Conservation (phyloP, 2,888 invertebrate genomes). For the Lagria hirta region DNA sequence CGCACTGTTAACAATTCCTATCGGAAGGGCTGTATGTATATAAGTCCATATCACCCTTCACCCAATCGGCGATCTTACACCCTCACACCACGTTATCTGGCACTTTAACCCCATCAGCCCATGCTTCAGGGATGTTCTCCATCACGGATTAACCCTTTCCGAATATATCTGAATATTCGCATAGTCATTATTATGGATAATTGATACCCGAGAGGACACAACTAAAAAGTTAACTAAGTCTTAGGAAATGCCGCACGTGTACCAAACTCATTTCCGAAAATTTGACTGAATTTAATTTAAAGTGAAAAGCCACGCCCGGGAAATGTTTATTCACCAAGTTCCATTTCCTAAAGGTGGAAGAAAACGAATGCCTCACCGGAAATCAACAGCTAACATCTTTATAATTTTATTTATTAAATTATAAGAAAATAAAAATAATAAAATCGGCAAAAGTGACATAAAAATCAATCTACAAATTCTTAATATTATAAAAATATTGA, state of each 20-base stretch:
- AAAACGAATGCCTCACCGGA: no score
- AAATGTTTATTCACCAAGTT: conserved; percentile 43
- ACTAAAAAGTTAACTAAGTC: conserved; percentile 29
- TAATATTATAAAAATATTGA: no score
- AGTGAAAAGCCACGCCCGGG: conserved; percentile 36
- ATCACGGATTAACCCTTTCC: conserved; percentile 49
- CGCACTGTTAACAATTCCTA: conserved; percentile 52
- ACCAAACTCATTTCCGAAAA: conserved; percentile 37
- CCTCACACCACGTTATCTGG: conserved; percentile 51
- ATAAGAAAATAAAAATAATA: no score
- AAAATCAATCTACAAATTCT: no score
- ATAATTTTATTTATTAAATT: no score
- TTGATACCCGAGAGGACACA: conserved; percentile 34
- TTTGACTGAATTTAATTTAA: conserved; percentile 41
- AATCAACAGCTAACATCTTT: no score
- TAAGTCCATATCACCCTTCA: conserved; percentile 44
- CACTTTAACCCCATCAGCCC: conserved; percentile 31
- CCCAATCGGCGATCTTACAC: conserved; percentile 48
- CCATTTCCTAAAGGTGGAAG: conserved; percentile 36
- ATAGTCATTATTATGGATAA: conserved; percentile 36
- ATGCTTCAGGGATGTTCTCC: conserved; percentile 41
- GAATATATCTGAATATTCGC: conserved; percentile 33
- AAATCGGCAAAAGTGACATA: no score
- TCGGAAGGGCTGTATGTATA: conserved; percentile 49
- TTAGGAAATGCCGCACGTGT: conserved; percentile 27